Percentiles rank a stretch among this genome's conserved stretches.
Evolutionary conservation across 2,797 vertebrate genomes (phyloP).

Genomic region (Onychomys arenicola): DNA sequence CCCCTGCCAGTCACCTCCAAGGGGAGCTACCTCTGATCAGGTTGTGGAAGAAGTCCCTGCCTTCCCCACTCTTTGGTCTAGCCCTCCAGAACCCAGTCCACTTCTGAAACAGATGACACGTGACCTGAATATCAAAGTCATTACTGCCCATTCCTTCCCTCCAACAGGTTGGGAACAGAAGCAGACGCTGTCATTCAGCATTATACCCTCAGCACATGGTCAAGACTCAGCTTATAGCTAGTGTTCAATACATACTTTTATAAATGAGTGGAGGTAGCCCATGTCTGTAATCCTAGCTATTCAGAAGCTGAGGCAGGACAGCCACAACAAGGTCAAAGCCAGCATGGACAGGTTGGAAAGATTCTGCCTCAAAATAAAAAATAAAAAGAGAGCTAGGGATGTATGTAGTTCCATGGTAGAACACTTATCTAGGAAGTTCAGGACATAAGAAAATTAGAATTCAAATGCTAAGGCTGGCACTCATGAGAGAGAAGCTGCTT

Average conservation of each 20-base stretch:
- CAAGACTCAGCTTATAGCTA: neutral
- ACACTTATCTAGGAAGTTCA: neutral
- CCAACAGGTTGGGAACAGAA: accelerated
- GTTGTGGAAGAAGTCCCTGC: accelerated
- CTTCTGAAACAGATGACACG: neutral
- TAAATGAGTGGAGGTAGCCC: neutral
- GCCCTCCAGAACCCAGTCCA: neutral
- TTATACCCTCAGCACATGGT: accelerated
- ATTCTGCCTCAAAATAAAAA: neutral
- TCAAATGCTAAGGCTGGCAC: neutral
- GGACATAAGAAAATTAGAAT: neutral
- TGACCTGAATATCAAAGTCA: neutral
- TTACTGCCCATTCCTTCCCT: neutral
- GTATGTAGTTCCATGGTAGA: neutral
- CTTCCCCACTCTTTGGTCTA: neutral
- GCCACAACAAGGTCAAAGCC: neutral
- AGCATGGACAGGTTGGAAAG: neutral
- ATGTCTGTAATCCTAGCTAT: neutral
- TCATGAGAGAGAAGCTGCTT: neutral
- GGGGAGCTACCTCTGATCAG: accelerated
- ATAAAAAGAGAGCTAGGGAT: no score
- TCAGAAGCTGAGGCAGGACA: neutral
- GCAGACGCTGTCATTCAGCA: accelerated
- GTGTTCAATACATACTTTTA: neutral
- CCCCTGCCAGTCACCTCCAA: no score